These are phyloP conservation scores for Agrilus mali DNA, from an alignment of 2,888 invertebrate species.

Conservation along the genomic window DNA sequence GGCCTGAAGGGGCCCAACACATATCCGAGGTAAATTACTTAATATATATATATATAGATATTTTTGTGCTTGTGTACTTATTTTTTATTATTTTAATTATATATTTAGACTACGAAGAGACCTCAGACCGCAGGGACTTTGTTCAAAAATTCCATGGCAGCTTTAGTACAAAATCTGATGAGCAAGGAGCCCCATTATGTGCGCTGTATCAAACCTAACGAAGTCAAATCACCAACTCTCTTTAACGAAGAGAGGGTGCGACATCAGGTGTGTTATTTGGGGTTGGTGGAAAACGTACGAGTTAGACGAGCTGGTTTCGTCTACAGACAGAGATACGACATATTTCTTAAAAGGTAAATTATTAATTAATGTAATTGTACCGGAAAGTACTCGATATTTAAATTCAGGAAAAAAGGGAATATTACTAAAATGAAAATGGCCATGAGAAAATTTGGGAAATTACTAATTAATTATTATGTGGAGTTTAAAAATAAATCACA, in stretches of 20 bases:
- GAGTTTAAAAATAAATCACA: too few relatives aligned
- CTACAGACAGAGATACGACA: constrained; percentile 85
- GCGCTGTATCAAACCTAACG: constrained; percentile 94
- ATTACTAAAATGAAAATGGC: too few relatives aligned
- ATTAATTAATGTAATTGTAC: not conserved
- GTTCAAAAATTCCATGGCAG: constrained; percentile 90
- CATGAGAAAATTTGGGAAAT: too few relatives aligned
- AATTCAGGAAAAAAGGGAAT: too few relatives aligned
- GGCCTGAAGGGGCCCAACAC: constrained; percentile 91
- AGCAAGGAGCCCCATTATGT: constrained; percentile 95
- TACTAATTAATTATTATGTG: too few relatives aligned
- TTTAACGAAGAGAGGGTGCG: constrained; percentile 73
- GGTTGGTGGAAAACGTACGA: constrained; percentile 88
- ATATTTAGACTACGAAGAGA: constrained; percentile 74
- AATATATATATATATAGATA: too few relatives aligned
- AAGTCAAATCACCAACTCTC: constrained; percentile 72
- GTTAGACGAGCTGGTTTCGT: constrained; percentile 96
- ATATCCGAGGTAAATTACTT: constrained; percentile 57
- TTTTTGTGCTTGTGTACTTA: too few relatives aligned
- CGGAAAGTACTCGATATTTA: not conserved
- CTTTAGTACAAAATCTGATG: constrained; percentile 74
- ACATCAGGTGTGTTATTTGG: constrained; percentile 75
- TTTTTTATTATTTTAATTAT: constrained; percentile 5
- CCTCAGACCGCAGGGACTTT: constrained; percentile 88
- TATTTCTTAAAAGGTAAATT: constrained; percentile 68